A percentile compares a stretch with the other conserved stretches of the same genome.
phyloP scores from a whole-genome alignment of 2,888 invertebrate species.

The Tigriopus californicus region DNA sequence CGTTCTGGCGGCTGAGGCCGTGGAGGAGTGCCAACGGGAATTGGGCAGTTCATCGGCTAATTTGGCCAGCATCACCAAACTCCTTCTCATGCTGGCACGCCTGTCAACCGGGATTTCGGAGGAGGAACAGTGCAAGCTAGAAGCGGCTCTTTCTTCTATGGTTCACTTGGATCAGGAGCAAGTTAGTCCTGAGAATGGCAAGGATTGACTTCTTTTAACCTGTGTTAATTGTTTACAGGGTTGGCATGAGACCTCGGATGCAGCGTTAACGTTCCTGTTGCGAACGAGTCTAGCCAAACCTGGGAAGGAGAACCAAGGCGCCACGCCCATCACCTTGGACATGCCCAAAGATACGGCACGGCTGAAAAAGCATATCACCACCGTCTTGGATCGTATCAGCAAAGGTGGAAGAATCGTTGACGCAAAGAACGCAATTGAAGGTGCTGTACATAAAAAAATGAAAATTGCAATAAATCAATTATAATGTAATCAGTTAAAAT shows the following conservation, averaged over 20 bases:
- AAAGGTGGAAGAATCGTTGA: not conserved
- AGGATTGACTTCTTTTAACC: not conserved
- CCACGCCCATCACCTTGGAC: not conserved
- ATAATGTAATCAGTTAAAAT: too few species aligned
- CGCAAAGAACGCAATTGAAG: not conserved
- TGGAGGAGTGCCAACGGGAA: conserved; percentile 29
- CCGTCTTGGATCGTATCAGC: not conserved
- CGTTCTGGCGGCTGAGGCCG: conserved; percentile 31
- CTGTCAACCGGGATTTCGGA: not conserved
- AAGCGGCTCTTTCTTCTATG: not conserved
- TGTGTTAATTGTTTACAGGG: not conserved
- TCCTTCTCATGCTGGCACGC: not conserved
- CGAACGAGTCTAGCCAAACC: not conserved
- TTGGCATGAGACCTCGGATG: conserved; percentile 1
- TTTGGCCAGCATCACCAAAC: conserved; percentile 6
- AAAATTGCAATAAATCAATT: too few species aligned
- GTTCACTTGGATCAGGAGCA: not conserved
- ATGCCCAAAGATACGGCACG: not conserved
- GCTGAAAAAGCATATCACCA: not conserved
- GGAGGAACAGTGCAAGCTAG: not conserved
- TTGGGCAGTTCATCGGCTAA: conserved; percentile 1
- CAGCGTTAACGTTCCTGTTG: not conserved
- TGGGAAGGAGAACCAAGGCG: not conserved
- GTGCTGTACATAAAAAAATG: too few species aligned
- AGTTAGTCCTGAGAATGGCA: not conserved